Base-by-base conservation (phyloP, 2,113 vertebrate genomes). In the Xenotilapia flavipinnis region DNA sequence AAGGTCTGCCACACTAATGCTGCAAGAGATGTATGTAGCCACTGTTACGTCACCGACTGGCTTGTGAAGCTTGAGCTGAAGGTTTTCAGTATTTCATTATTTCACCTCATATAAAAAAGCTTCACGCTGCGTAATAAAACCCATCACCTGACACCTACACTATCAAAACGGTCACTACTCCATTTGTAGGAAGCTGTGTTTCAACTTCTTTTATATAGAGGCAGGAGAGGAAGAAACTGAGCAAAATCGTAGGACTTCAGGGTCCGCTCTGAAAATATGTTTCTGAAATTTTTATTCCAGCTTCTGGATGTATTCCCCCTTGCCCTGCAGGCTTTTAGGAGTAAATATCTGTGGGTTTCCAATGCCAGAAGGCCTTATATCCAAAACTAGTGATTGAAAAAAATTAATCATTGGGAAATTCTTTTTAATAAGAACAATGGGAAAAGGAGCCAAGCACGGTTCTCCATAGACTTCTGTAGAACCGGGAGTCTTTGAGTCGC, bases 161-260 rank as follows among this genome's bases (percentile, higher is more conserved):
- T 70, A 70, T 70, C 65, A 23, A 73, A 73, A 73, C 6, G 13
- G 13, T 73, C 21, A 73, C 68, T 4, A 45, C 68, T 42, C 38
- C 65, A 45, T 26, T 73, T 70, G n/a, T 15, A 42, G 21, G 2
- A 26, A 45, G 38, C 13, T 28, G 6, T 11, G 40, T 26, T 73
- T 73, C 21, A 73, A 73, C 21, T 2, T 47, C 28, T 0, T 62
- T 73, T 45, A 28, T 47, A 0, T 11, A 73, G 8, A 47, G 40
- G 0, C 14, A 28, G 6, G 65, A 73, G 13, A 17, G 13, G 33
- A 21, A 38, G 33, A 26, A 47, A 75, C 1, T 75, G 0, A 75
- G 14, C 21, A 49, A 75, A 77, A 77, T 49, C 1, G 10, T 49
- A 65, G 60, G 26, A 49, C 42, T 75, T 75, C 9, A 47, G 33